Conservation (phyloP, 2,113 vertebrate genomes). For the Circaetus cinerascens region DNA sequence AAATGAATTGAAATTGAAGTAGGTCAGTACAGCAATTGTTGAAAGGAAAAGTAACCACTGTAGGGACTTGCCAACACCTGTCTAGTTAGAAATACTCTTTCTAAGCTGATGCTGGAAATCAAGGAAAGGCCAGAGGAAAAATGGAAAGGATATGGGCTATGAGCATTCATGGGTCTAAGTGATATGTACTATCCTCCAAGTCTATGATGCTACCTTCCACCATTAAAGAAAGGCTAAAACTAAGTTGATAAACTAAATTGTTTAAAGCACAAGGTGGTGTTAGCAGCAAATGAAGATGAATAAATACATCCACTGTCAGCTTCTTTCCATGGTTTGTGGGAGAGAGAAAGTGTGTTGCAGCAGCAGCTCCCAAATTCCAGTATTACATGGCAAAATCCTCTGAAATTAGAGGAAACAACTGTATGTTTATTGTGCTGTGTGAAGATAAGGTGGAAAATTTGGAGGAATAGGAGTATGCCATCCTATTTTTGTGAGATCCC, state of each 20-base stretch:
- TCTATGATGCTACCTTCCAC: not conserved
- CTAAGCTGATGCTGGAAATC: not conserved
- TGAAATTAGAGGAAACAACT: not conserved
- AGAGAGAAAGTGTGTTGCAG: not conserved
- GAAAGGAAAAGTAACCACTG: not conserved
- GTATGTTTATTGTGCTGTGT: not conserved
- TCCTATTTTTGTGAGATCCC: not conserved
- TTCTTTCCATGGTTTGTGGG: not conserved
- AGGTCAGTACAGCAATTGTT: not conserved
- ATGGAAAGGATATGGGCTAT: not conserved
- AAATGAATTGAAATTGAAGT: not conserved
- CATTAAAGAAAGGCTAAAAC: not conserved
- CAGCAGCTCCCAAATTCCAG: not conserved
- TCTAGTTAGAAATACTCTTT: not conserved
- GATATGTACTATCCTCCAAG: not conserved
- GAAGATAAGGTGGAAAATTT: not conserved
- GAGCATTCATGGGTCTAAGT: not conserved
- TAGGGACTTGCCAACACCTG: not conserved
- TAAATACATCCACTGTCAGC: not conserved
- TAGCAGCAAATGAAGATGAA: not conserved
- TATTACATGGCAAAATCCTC: not conserved
- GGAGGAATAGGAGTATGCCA: not conserved
- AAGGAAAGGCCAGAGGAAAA: not conserved
- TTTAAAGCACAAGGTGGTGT: not conserved
- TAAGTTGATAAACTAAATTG: not conserved